These are phyloP conservation scores for Sebastes trivittatus DNA, from an alignment of 2,797 vertebrate genomes.

Conservation along the genomic window DNA sequence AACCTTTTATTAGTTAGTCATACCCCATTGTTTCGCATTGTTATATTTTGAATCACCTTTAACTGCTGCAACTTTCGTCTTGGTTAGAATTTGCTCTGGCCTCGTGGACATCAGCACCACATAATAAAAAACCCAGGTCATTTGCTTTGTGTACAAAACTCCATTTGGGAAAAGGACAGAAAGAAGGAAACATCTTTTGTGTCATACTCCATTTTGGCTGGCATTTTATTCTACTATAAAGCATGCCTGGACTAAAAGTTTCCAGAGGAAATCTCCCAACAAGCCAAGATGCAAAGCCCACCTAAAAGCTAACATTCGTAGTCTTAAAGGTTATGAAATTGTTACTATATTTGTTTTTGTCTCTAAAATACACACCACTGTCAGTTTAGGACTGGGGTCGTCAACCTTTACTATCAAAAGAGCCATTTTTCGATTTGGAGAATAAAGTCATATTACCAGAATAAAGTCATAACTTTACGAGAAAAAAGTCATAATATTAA, in stretches of 20 bases:
- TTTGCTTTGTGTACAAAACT: constrained; percentile 7
- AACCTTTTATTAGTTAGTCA: background rate
- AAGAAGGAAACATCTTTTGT: background rate
- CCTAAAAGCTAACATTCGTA: background rate
- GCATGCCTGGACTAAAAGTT: constrained; percentile 1
- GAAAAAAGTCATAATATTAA: too few relatives aligned
- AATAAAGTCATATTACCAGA: too few relatives aligned
- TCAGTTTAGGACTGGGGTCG: background rate
- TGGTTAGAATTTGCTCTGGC: constrained; percentile 75
- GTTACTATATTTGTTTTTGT: background rate
- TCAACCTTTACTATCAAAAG: too few relatives aligned
- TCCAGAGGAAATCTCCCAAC: constrained; percentile 75
- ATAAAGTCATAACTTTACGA: too few relatives aligned
- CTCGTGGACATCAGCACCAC: constrained; percentile 14
- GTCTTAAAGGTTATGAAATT: background rate
- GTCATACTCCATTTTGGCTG: background rate
- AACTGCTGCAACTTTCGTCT: constrained; percentile 72
- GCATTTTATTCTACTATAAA: background rate
- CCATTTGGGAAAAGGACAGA: constrained; percentile 7
- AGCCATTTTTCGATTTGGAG: too few relatives aligned
- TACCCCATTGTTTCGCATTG: background rate
- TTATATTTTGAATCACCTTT: constrained; percentile 85
- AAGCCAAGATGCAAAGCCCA: constrained; percentile 72
- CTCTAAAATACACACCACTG: background rate
- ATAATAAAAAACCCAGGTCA: background rate